A percentile compares a stretch with the other conserved stretches of the same genome.
Evolutionary conservation across 2,888 invertebrate genomes (phyloP).

Genomic region (Resseliella maxima): DNA sequence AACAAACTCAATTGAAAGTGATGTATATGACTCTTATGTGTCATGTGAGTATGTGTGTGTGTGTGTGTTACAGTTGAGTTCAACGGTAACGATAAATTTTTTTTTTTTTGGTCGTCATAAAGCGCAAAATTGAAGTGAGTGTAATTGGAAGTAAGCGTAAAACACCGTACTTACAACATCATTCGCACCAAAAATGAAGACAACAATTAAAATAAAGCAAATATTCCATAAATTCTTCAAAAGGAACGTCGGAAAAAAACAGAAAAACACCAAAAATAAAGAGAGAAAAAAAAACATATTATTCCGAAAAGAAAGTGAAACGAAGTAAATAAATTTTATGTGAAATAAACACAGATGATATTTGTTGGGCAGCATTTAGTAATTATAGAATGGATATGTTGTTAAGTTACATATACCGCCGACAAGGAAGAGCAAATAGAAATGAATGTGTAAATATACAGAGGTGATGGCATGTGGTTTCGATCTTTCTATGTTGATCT

Average conservation of each 20-base stretch:
- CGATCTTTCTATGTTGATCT: background rate
- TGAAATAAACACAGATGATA: background rate
- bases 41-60: background rate
- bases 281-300: background rate
- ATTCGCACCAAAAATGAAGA: background rate
- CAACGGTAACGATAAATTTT: no score
- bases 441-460: background rate
- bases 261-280: no score
- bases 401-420: background rate
- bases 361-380: background rate
- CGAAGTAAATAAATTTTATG: conserved; percentile 27
- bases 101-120: no score
- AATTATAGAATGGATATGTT: background rate
- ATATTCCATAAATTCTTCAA: conserved; percentile 27
- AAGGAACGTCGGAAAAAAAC: background rate
- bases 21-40: no score
- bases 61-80: background rate
- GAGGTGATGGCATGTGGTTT: background rate
- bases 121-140: no score
- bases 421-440: conserved; percentile 33
- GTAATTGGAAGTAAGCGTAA: background rate
- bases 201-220: conserved; percentile 51
- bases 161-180: background rate
- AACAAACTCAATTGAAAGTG: conserved; percentile 9
- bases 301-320: conserved; percentile 32